Percentiles rank a stretch among this genome's conserved stretches.
phyloP scores from a whole-genome alignment of 92 coral and sea anemone species.

The Virgularia gustaviana region DNA sequence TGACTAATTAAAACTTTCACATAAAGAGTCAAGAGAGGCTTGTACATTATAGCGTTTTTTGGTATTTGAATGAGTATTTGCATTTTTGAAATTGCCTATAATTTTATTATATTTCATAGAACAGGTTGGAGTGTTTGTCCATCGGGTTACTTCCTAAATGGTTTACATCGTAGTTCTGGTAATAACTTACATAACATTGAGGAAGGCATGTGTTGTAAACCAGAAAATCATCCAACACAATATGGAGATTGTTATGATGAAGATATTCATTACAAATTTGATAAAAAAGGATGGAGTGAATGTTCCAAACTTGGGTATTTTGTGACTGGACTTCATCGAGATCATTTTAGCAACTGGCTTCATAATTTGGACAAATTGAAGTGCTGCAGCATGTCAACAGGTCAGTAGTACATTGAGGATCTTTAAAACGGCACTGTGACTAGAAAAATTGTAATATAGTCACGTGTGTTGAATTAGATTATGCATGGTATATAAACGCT shows the following conservation, averaged over 20 bases:
- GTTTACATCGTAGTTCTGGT: conserved; percentile 9
- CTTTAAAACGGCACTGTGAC: too few species aligned
- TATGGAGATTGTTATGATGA: conserved; percentile 17
- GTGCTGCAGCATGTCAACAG: conserved; percentile 54
- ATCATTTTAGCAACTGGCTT: conserved; percentile 43
- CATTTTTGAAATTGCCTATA: too few species aligned
- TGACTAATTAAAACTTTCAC: too few species aligned
- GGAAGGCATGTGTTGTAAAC: conserved; percentile 13
- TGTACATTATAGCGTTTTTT: too few species aligned
- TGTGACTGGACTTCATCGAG: conserved; percentile 55
- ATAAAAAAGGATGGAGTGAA: conserved; percentile 6
- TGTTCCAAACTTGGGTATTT: conserved; percentile 43
- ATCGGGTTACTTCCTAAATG: conserved; percentile 8
- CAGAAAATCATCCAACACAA: neutral
- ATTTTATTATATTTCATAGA: too few species aligned
- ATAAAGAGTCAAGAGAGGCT: too few species aligned
- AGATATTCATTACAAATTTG: neutral
- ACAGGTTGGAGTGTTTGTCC: conserved; percentile 16
- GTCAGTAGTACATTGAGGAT: too few species aligned
- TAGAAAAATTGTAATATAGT: too few species aligned
- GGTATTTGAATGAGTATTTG: too few species aligned
- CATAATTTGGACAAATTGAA: conserved; percentile 51
- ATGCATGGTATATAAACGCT: too few species aligned
- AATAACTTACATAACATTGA: conserved; percentile 10
- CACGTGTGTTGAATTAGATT: too few species aligned